Conservation (phyloP, 2,888 invertebrate species). For the Hydraecia micacea region DNA sequence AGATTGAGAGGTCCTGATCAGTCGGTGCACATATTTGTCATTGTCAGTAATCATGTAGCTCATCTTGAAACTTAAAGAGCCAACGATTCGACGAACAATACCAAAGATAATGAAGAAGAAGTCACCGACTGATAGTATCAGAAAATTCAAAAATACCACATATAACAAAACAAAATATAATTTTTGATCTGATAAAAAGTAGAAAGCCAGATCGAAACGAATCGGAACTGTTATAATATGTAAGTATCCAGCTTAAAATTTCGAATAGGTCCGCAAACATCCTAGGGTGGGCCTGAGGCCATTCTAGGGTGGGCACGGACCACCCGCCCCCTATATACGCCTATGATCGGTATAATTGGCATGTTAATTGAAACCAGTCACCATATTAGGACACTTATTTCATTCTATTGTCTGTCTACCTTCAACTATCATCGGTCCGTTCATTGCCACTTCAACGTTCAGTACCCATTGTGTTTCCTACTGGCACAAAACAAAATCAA, state of each 20-base stretch:
- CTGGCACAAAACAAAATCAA: conserved; percentile 33
- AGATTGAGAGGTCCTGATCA: neutral
- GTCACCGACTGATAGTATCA: neutral
- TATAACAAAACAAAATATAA: too few species aligned
- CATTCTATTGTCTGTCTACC: neutral
- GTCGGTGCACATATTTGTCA: neutral
- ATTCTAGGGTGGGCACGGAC: too few species aligned
- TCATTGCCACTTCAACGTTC: neutral
- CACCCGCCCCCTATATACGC: too few species aligned
- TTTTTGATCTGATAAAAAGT: neutral
- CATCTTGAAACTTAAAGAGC: neutral
- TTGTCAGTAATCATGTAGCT: neutral
- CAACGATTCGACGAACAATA: neutral
- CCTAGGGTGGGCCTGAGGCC: too few species aligned
- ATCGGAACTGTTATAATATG: too few species aligned
- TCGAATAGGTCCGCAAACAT: too few species aligned
- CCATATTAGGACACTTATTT: neutral
- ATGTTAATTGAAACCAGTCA: conserved; percentile 32
- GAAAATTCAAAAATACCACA: neutral
- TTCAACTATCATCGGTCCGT: neutral
- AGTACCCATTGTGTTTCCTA: conserved; percentile 1
- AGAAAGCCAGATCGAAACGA: neutral
- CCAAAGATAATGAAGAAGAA: neutral
- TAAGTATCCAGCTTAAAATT: too few species aligned
- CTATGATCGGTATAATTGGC: conserved; percentile 18